Percentiles rank a stretch among this genome's conserved stretches.
These are phyloP conservation scores for Pegoplata infirma DNA, from an alignment of 2,888 invertebrate species.

Conservation along the genomic window DNA sequence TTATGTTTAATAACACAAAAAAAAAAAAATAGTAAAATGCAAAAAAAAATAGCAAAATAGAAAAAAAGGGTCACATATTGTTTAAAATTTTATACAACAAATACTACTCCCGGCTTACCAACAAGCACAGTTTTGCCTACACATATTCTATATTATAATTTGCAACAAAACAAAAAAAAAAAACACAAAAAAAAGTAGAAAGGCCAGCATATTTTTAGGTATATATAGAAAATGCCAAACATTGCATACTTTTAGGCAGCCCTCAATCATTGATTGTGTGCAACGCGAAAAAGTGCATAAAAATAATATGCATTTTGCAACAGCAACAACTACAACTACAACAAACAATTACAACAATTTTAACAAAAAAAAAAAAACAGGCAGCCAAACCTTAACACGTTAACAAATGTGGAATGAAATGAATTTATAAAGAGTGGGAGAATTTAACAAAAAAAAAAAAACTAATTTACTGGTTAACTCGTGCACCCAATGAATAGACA, in stretches of 20 bases:
- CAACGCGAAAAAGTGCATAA: slow-evolving; percentile 37
- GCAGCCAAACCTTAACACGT: slow-evolving; percentile 34
- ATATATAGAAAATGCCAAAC: slow-evolving; percentile 38
- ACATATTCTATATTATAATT: background rate
- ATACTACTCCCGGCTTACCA: slow-evolving; percentile 41
- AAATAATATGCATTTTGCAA: slow-evolving; percentile 27
- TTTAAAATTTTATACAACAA: slow-evolving; percentile 51
- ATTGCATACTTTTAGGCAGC: slow-evolving; percentile 52
- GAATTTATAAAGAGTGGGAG: background rate
- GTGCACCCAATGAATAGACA: background rate
- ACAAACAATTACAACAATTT: background rate
- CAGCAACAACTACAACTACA: background rate
- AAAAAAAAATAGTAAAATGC: background rate
- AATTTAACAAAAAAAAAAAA: too few relatives aligned
- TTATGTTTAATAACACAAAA: background rate
- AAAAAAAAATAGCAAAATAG: too few relatives aligned
- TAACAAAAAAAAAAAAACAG: slow-evolving; percentile 15
- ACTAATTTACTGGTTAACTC: slow-evolving; percentile 41
- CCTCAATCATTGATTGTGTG: slow-evolving; percentile 57
- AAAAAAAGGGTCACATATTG: slow-evolving; percentile 42
- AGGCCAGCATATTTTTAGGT: slow-evolving; percentile 27
- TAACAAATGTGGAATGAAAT: slow-evolving; percentile 54
- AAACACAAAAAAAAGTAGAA: background rate
- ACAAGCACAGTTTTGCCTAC: background rate
- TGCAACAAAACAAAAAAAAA: background rate